Base-by-base conservation (phyloP, 2,113 vertebrate genomes). In the Tragulus kanchil region DNA sequence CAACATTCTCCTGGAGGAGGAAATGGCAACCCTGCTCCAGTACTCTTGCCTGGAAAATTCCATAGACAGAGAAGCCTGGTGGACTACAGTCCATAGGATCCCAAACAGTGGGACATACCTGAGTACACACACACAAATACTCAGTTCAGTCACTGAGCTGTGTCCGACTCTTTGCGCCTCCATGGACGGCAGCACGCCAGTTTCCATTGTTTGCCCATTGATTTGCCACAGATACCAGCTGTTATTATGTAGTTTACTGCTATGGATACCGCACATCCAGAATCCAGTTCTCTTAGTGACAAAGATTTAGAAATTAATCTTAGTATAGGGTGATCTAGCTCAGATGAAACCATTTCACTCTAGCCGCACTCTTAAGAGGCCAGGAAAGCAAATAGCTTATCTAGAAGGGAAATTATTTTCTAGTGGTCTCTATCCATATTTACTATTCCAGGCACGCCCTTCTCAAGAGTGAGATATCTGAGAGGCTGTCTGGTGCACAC, bases 401-500 rank as follows among this genome's bases (percentile, higher is more conserved):
- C 52, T n/a, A 36, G 16, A 81, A 8, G 6, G 58, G 69, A 82
- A n/a, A 62, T 9, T 8, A 36, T 10, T 85, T 79, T 52, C 69
- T 23, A 45, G 1, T 5, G 8, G 13, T 58, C 42, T 21, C 16
- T 2, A 21, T 4, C 11, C 14, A 3, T 13, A 26, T 31, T 42
- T 23, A 67, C 13, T 12, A 15, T 21, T 26, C 1, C 2, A 83
- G 48, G 2, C 65, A 52, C 5, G 42, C 4, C 14, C 25, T 59
- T 78, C 54, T 85, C 16, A 2, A 67, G 50, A 64, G 50, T 6
- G 16, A 48, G 64, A 75, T 36, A n/a, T n/a, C 82, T 15, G 45
- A 77, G 36, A 81, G 19, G 25, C 26, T 36, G 17, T 14, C 1
- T 28, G 45, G 67, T 0, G 2, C 10, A 5, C 2, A 6, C 0